Evolutionary conservation across 2,113 vertebrate genomes (phyloP), one percentile per base, ranked within the genome.

Genomic region (Dissostichus mawsoni): DNA sequence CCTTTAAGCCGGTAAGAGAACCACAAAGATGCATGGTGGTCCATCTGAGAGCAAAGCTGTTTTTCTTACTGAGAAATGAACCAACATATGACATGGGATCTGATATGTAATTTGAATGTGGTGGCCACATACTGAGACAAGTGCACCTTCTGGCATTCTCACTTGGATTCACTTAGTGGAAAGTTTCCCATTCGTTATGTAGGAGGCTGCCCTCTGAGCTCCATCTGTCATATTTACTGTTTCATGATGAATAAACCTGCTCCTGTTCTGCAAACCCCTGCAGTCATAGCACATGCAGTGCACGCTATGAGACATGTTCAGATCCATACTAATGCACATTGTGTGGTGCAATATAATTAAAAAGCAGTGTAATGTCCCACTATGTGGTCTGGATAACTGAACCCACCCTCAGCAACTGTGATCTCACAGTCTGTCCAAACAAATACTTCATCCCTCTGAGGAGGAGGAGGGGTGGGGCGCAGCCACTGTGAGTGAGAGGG

Each of bases 381-480:
- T 58, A 23, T 71, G 12, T 0, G 13, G 74, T 78, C 63, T 76
- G 51, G 23, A 76, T 58, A 75, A 36, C 67, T 73, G 72, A 45
- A 65, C 58, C 65, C 25, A 44, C 47, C 82, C 36, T 75, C 20
- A 51, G 80, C 11, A 4, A 74, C 80, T 73, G 70, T 66, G 85
- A 87, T 70, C 65, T 86, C 79, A 81, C 84, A 56, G 55, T 56
- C 82, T 87, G 59, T 61, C 81, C 76, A 85, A 89, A 86, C 88
- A 90, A 88, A 87, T 85, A 76, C 72, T 87, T 90, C 70, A 87
- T 89, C 83, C 66, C 53, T 69, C 73, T 57, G 70, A 84, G 71
- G 74, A 61, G 65, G 16, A 50, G 47, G 62, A 52, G 57, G 44
- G 61, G 17, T 20, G 48, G 44, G 57, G 50, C 8, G 48, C 20